Evolutionary conservation across 1,140 invertebrate genomes (phyloP), one percentile per base, ranked within the genome.

Genomic region (Drosophila arizonae): DNA sequence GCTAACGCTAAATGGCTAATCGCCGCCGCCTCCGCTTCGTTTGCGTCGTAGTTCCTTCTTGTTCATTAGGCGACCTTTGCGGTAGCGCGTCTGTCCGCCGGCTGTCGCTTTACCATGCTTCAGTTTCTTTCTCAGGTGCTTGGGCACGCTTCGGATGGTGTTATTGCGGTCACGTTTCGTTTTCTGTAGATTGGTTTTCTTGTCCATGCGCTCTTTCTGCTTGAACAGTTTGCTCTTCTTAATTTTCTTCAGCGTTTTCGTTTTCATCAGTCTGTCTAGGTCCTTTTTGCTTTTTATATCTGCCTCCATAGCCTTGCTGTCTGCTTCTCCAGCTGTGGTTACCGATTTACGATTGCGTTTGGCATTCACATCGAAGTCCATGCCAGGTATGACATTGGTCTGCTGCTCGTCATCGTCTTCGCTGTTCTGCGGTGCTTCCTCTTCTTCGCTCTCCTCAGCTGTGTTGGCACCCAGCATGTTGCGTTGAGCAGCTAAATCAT

Each of bases 221-320:
- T 95, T 94, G 88, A 95, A 96, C 4, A 93, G 93, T 93, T 95
- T 95, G 84, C 95, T 96, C 67, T 95, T 95, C 81, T 95, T 93
- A 8, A 96, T 92, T 85, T 94, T 94, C 73, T 95, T 94, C 6
- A 94, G 93, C 0, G 95, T 94, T 86, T 94, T 93, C 58, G 94
- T 94, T 77, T 95, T 95, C 39, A 95, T 92, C 70, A 94, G 91
- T 81, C 92, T 94, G 70, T 95, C 95, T 3, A 96, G 88, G 72
- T 95, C 94, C 81, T 95, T 95, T 93, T 91, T 94, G 91, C 71
- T 94, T 24, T 65, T 87, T 8, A 84, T 78, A 6, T 89, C 77
- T 4, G 50, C n/a, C 6, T 67, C 45, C 4, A 21, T n/a, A 13
- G 45, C 10, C 61, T 56, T 76, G 6, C 48, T n/a, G 1, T 46